Base-by-base conservation (phyloP, 2,113 vertebrate genomes). In the Gymnocephalus cernua region DNA sequence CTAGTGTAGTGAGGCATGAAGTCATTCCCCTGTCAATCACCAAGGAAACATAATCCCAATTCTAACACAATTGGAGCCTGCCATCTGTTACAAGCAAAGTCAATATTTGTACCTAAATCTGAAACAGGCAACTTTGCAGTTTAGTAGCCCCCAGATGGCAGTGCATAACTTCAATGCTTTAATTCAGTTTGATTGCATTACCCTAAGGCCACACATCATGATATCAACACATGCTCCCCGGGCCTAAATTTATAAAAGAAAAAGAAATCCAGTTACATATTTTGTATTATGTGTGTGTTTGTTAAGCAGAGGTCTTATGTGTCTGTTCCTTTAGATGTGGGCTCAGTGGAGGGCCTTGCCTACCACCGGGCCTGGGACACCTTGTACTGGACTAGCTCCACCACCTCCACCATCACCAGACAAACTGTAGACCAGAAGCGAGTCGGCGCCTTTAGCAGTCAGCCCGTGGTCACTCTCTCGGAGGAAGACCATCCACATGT, bases 301-400 rank as follows among this genome's bases (percentile, higher is more conserved):
- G 38, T 10, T 41, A 41, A 41, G 11, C 25, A 45, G 13, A 21
- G 23, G 7, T 50, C 21, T 57, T 21, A 18, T 51, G 38, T 75
- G 25, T 74, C 4, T 79, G 1, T 75, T 50, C 1, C 69, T 82
- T 58, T 89, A 99, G 98, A 97, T 93, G 98, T 99, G 29, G 98
- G 97, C 12, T 99, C 98, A 29, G 98, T 99, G 32, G 98, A 99
- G 85, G 98, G 98, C 15, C 95, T 99, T 87, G 97, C 98, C 23
- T 99, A 99, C 85, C 98, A 99, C 69, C 93, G 94, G 68, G 96
- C 96, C n/a, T 99, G 97, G 98, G 98, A 99, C 91, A 96, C 97
- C 1, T 90, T 99, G 8, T 99, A 98, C 85, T 99, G 98, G 98
- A 99, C 97, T 89, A 99, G 98, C 87, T 99, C 98, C 45, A 99